phyloP scores from a whole-genome alignment of 2,797 vertebrate species.

The Notamacropus eugenii region DNA sequence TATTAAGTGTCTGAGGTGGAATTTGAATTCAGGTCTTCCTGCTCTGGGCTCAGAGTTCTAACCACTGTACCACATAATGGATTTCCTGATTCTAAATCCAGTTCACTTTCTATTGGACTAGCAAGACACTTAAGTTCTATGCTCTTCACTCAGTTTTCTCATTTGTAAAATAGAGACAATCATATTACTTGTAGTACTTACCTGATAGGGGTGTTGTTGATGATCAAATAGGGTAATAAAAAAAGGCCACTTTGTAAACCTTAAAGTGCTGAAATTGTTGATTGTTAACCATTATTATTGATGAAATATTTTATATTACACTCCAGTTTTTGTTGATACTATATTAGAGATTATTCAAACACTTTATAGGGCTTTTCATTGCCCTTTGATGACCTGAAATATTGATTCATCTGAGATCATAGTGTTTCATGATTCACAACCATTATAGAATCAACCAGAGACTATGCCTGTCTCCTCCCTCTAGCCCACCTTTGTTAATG shows the following conservation, averaged over 20 bases:
- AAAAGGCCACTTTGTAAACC: neutral
- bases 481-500: neutral
- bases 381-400: neutral
- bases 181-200: neutral
- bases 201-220: neutral
- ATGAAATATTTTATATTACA: neutral
- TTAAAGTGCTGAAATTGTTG: neutral
- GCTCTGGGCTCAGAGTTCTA: neutral
- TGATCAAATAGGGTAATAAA: neutral
- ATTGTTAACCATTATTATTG: neutral
- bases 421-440: neutral
- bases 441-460: neutral
- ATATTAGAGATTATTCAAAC: neutral
- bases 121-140: neutral
- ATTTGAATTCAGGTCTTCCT: neutral
- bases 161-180: neutral
- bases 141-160: neutral
- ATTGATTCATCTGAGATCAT: neutral
- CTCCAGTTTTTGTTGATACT: neutral
- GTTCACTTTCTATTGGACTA: neutral
- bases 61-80: neutral
- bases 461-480: neutral
- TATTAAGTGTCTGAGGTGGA: neutral
- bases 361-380: neutral
- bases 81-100: neutral